phyloP scores from a whole-genome alignment of 2,797 vertebrate species.

The Siniperca obscura region DNA sequence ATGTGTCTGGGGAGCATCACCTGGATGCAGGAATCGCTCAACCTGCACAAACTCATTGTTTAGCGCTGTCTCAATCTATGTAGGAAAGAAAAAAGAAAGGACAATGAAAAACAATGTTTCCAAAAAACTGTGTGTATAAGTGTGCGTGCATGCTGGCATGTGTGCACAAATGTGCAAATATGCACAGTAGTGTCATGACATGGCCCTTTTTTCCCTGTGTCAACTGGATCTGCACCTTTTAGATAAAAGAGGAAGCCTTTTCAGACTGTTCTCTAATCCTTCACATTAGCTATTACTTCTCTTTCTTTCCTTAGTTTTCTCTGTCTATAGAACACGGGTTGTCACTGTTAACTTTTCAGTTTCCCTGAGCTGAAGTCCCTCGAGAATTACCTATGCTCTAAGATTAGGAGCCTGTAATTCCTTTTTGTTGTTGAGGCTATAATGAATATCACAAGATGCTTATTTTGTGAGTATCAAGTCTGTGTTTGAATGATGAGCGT shows the following conservation, averaged over 20 bases:
- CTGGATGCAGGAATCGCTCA: slow-evolving; percentile 58
- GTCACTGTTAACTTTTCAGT: slow-evolving; percentile 47
- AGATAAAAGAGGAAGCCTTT: slow-evolving; percentile 75
- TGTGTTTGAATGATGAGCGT: slow-evolving; percentile 46
- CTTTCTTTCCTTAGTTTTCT: slow-evolving; percentile 48
- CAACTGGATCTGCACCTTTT: slow-evolving; percentile 65
- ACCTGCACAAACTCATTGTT: slow-evolving; percentile 63
- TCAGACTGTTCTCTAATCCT: slow-evolving; percentile 60
- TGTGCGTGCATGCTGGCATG: neutral
- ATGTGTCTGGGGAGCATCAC: slow-evolving; percentile 70
- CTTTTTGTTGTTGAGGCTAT: slow-evolving; percentile 45
- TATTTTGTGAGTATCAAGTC: slow-evolving; percentile 37
- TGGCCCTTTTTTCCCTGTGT: slow-evolving; percentile 46
- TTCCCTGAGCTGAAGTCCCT: slow-evolving; percentile 39
- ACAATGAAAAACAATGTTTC: slow-evolving; percentile 20
- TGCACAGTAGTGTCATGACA: slow-evolving; percentile 51
- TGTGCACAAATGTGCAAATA: slow-evolving; percentile 28
- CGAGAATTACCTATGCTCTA: slow-evolving; percentile 34
- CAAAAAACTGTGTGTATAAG: neutral
- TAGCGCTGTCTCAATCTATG: slow-evolving; percentile 45
- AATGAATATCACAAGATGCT: slow-evolving; percentile 48
- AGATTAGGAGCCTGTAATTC: slow-evolving; percentile 56
- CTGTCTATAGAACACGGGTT: slow-evolving; percentile 64
- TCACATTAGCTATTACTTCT: slow-evolving; percentile 56
- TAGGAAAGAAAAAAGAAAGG: slow-evolving; percentile 19